Evolutionary conservation across 23 tunicate species (phyloP), one percentile per base, ranked within the genome.

Genomic region (Botrylloides violaceus): DNA sequence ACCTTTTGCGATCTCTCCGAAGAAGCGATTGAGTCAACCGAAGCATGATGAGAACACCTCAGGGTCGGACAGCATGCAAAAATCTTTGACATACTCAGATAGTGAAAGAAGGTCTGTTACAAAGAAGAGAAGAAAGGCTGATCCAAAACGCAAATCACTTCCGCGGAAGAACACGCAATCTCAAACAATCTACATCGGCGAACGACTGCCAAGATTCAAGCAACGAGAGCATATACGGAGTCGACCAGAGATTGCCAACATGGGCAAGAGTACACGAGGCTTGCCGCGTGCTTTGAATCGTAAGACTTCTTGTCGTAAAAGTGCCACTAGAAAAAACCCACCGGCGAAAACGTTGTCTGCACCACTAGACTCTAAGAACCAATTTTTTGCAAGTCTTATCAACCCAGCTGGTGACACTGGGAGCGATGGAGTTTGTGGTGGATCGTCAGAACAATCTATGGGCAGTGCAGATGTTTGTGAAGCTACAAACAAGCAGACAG

Each of bases 191-290:
- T 9, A 15, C 9, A 7, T 7, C 1, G 4, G 58, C 28, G 74
- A 68, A 28, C 36, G 74, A 28, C 32, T 68, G 26, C 74, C 74
- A 24, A 39, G 74, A 0, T 68, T 68, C 32, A 68, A 68, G 20
- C 57, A 68, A 43, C 36, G 74, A 19, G 74, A 38, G 6, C 57
- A 43, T 28, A 68, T 68, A n/a, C 36, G 25, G 47, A 68, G 32
- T 37, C 29, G 74, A 68, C 74, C 74, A 9, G 74, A 32, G 26
- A 56, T 68, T 6, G 74, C 74, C 24, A 68, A 68, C 47, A 68
- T 68, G 74, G 47, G 43, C 22, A 68, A 68, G 37, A 68, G 37
- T 23, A 43, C 37, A 7, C 29, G 26, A 0, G 25, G 65, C 21
- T 60, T 60, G n/a, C 0, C 65, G 1, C 29, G 65, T 60, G 15